Evolutionary conservation across 2,113 vertebrate species (phyloP).

Genomic region (Shinisaurus crocodilurus): DNA sequence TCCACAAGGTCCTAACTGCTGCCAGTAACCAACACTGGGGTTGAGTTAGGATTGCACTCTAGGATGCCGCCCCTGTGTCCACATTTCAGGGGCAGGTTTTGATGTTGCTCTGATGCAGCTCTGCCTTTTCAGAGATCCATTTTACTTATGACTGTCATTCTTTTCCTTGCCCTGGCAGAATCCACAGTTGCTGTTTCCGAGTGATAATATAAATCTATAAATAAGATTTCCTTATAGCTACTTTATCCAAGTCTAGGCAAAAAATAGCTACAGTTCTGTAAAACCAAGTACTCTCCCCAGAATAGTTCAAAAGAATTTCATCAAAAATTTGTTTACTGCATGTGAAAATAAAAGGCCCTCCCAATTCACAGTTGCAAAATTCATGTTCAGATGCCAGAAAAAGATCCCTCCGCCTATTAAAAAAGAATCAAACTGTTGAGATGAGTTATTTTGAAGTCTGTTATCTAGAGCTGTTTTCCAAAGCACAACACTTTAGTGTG

Average conservation of each 20-base stretch:
- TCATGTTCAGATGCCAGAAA: not conserved
- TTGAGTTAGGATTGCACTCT: too few relatives aligned
- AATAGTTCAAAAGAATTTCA: constrained; percentile 59
- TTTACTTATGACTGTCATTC: constrained; percentile 34
- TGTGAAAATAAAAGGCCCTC: not conserved
- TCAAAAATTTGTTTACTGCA: constrained; percentile 4
- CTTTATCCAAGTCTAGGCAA: constrained; percentile 67
- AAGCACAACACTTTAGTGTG: not conserved
- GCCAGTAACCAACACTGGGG: not conserved
- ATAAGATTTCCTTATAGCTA: constrained; percentile 67
- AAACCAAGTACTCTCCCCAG: constrained; percentile 60
- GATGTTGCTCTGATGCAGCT: not conserved
- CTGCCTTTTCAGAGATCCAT: constrained; percentile 13
- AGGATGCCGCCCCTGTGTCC: rapidly evolving
- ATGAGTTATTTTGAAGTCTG: not conserved
- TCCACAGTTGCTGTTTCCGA: constrained; percentile 63
- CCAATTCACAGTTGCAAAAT: not conserved
- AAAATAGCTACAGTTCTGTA: constrained; percentile 64
- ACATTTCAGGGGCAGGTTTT: not conserved
- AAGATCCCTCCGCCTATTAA: not conserved
- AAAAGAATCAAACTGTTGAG: not conserved
- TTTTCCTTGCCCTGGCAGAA: constrained; percentile 58
- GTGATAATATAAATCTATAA: constrained; percentile 63
- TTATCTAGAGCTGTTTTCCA: not conserved
- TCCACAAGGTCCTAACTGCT: not conserved